Evolutionary conservation across 2,113 vertebrate genomes (phyloP).

Genomic region (Myiozetetes cayanensis): DNA sequence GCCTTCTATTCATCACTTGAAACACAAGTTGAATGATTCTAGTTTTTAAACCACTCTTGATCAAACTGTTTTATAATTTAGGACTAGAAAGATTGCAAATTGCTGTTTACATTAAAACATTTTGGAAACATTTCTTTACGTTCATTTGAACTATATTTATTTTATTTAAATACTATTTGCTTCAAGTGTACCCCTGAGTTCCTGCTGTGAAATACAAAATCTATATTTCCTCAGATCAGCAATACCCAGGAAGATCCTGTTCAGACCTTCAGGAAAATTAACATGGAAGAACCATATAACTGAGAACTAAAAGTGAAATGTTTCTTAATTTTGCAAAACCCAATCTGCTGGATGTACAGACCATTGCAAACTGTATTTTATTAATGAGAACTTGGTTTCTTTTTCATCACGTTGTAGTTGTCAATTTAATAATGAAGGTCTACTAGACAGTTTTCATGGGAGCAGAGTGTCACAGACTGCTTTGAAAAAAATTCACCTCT

Average conservation of each 20-base stretch:
- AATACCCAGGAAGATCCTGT: neutral
- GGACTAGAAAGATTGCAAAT: slow-evolving; percentile 1
- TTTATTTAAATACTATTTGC: neutral
- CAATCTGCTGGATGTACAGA: neutral
- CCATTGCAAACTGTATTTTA: neutral
- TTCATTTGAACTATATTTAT: neutral
- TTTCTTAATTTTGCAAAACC: neutral
- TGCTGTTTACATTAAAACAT: neutral
- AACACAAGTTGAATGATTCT: slow-evolving; percentile 43
- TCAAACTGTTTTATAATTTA: slow-evolving; percentile 8
- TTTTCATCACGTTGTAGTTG: neutral
- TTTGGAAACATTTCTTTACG: neutral
- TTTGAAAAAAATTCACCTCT: neutral
- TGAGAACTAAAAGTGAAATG: neutral
- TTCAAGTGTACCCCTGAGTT: neutral
- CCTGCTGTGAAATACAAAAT: neutral
- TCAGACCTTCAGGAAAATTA: neutral
- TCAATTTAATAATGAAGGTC: neutral
- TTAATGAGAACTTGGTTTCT: neutral
- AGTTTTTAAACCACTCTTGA: neutral
- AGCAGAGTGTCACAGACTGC: neutral
- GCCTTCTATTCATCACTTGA: slow-evolving; percentile 51
- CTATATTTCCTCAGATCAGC: neutral
- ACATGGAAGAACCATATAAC: neutral
- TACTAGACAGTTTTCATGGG: neutral